phyloP scores from a whole-genome alignment of 1,140 invertebrate species.

The Drosophila kohkoa region DNA sequence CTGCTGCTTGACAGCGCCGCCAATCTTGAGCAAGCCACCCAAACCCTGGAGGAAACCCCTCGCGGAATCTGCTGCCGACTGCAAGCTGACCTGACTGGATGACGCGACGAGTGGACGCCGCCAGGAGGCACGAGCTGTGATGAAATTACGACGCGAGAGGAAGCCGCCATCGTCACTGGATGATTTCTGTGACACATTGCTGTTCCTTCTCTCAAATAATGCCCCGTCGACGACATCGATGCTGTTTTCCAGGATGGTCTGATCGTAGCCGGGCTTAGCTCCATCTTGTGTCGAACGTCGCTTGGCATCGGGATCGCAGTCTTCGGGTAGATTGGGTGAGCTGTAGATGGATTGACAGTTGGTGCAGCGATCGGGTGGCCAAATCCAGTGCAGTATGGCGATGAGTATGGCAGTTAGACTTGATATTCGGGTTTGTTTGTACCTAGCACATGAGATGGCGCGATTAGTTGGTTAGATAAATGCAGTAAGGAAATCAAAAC shows the following conservation, averaged over 20 bases:
- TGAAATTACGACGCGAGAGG: slow-evolving; percentile 86
- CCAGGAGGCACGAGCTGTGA: slow-evolving; percentile 88
- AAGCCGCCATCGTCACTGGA: slow-evolving; percentile 94
- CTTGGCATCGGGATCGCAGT: slow-evolving; percentile 46
- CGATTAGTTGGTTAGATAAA: background rate
- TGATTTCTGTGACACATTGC: slow-evolving; percentile 88
- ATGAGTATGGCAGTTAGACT: slow-evolving; percentile 91
- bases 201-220: slow-evolving; percentile 87
- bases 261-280: slow-evolving; percentile 54
- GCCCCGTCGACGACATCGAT: slow-evolving; percentile 71
- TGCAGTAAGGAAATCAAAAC: background rate
- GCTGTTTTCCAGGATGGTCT: slow-evolving; percentile 45
- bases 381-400: slow-evolving; percentile 88
- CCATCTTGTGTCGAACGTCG: slow-evolving; percentile 25
- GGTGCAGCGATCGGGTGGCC: slow-evolving; percentile 88
- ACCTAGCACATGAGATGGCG: slow-evolving; percentile 86
- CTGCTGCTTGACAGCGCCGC: slow-evolving; percentile 50
- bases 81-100: slow-evolving; percentile 89
- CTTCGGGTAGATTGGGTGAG: slow-evolving; percentile 69
- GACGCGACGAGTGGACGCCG: slow-evolving; percentile 88
- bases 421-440: slow-evolving; percentile 97
- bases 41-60: slow-evolving; percentile 74
- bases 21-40: slow-evolving; percentile 71
- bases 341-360: slow-evolving; percentile 84
- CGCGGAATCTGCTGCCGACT: slow-evolving; percentile 84